phyloP scores from a whole-genome alignment of 2,888 invertebrate genomes.

The Ophion ellenae region DNA sequence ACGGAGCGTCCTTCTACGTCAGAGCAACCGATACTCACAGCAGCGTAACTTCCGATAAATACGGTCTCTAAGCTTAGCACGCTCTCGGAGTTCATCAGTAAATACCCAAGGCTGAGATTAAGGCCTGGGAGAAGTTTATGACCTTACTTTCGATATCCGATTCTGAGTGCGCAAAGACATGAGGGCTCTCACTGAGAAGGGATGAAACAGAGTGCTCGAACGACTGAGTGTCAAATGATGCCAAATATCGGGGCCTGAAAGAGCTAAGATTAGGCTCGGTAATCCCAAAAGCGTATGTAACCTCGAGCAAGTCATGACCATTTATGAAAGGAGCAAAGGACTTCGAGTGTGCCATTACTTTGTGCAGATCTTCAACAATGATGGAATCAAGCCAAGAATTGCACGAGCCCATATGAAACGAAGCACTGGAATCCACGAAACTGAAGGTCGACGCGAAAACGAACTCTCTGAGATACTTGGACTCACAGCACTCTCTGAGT shows the following conservation, averaged over 20 bases:
- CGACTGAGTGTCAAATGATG: neutral
- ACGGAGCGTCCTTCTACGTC: too few relatives aligned
- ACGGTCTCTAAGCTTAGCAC: too few relatives aligned
- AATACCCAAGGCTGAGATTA: too few relatives aligned
- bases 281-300: neutral
- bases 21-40: too few relatives aligned
- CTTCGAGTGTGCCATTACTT: neutral
- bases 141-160: too few relatives aligned
- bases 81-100: too few relatives aligned
- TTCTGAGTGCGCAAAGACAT: too few relatives aligned
- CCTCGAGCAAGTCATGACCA: slow-evolving; percentile 25
- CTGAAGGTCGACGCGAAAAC: neutral
- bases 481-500: neutral
- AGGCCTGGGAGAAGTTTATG: too few relatives aligned
- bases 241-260: neutral
- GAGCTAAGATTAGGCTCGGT: too few relatives aligned
- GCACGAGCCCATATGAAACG: slow-evolving; percentile 1
- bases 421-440: neutral
- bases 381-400: slow-evolving; percentile 14
- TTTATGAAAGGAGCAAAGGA: slow-evolving; percentile 17
- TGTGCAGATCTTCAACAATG: slow-evolving; percentile 11
- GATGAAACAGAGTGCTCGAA: too few relatives aligned
- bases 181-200: too few relatives aligned
- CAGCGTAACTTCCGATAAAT: too few relatives aligned
- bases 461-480: slow-evolving; percentile 4